phyloP scores from a whole-genome alignment of 2,888 invertebrate genomes.

The Melieria picta region DNA sequence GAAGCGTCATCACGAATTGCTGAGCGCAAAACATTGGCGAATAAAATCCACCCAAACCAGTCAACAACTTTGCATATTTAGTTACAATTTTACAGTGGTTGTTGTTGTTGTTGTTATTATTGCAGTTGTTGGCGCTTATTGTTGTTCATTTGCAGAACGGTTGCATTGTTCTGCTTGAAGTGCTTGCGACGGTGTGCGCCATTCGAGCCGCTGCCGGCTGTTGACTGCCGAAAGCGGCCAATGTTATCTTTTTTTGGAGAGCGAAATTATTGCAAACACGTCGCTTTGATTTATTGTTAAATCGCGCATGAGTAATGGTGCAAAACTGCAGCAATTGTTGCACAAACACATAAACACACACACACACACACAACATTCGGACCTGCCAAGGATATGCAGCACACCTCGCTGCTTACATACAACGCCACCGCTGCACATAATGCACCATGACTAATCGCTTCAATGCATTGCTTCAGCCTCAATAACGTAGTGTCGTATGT shows the following conservation, averaged over 20 bases:
- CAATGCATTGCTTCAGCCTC: background rate
- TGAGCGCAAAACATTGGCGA: background rate
- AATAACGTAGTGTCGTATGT: background rate
- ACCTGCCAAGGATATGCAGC: constrained; percentile 24
- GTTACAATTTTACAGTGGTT: constrained; percentile 13
- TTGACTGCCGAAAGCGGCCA: background rate
- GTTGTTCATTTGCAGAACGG: background rate
- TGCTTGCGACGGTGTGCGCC: background rate
- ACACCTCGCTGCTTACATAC: background rate
- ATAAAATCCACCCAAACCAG: background rate
- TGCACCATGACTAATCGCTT: background rate
- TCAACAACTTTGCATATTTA: constrained; percentile 15
- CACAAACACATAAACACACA: background rate
- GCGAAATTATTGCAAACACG: constrained; percentile 65
- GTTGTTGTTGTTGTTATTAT: constrained; percentile 2
- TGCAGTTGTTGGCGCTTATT: background rate
- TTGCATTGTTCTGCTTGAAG: constrained; percentile 9
- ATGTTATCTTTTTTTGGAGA: constrained; percentile 43
- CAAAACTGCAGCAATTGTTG: constrained; percentile 42
- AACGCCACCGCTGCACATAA: background rate
- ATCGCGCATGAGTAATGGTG: constrained; percentile 64
- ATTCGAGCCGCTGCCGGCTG: background rate
- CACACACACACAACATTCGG: background rate
- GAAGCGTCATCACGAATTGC: constrained; percentile 27
- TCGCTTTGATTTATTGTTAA: constrained; percentile 65